These are phyloP conservation scores for Stenotaenia linearis DNA, from an alignment of 2,888 invertebrate genomes.

Conservation along the genomic window DNA sequence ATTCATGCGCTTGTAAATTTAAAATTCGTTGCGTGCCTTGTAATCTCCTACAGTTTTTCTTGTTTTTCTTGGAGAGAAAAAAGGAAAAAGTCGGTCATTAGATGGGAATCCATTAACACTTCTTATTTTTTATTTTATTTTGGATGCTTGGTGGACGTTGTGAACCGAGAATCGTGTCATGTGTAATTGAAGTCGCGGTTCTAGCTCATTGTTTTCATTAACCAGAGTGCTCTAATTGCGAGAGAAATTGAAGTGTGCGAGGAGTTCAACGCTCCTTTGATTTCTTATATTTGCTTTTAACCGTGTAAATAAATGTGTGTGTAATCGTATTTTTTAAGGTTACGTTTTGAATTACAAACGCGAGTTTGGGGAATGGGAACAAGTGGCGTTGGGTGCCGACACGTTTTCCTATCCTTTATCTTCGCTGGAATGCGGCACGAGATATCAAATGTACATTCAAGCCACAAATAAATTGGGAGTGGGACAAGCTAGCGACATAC, in stretches of 20 bases:
- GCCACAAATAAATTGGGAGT: conserved; percentile 27
- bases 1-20: conserved; percentile 2
- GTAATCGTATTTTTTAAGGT: background rate
- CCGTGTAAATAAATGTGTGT: background rate
- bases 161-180: background rate
- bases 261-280: background rate
- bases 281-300: background rate
- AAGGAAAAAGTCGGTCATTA: background rate
- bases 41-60: background rate
- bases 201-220: background rate
- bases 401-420: conserved; percentile 8
- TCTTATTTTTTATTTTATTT: background rate
- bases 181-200: background rate
- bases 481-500: conserved; percentile 14
- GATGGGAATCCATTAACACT: conserved; percentile 10
- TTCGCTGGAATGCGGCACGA: conserved; percentile 18
- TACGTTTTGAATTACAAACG: conserved; percentile 31
- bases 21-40: background rate
- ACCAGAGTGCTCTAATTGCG: background rate
- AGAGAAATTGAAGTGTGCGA: background rate
- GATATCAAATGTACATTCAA: conserved; percentile 30
- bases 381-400: conserved; percentile 22
- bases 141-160: background rate
- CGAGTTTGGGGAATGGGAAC: conserved; percentile 31
- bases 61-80: too few relatives aligned